Percentiles rank a stretch among this genome's conserved stretches.
phyloP scores from a whole-genome alignment of 2,113 vertebrate species.

The Sylvietta virens region DNA sequence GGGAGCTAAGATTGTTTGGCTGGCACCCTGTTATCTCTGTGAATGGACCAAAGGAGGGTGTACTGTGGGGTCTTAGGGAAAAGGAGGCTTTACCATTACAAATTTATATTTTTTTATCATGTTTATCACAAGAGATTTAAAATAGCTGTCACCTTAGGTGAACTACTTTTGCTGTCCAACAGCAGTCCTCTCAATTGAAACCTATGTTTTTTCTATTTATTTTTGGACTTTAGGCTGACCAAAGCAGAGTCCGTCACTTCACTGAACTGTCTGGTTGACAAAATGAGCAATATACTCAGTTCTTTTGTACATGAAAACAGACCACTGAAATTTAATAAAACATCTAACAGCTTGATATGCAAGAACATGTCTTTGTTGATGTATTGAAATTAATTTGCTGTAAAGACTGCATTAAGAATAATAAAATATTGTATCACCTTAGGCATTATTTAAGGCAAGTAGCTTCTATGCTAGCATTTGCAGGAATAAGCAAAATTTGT shows the following conservation, averaged over 20 bases:
- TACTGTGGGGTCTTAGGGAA: neutral
- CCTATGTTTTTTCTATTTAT: neutral
- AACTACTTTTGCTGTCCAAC: neutral
- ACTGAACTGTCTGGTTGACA: neutral
- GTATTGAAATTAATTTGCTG: neutral
- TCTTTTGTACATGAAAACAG: neutral
- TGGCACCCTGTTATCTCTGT: neutral
- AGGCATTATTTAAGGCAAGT: neutral
- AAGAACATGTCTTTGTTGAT: neutral
- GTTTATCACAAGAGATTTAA: neutral
- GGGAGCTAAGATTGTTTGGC: neutral
- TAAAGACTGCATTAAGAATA: slow-evolving; percentile 13
- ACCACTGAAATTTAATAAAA: neutral
- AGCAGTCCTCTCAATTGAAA: neutral
- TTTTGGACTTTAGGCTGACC: neutral
- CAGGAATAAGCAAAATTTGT: slow-evolving; percentile 13
- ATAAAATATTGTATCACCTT: neutral
- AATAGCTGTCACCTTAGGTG: neutral
- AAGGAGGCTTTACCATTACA: neutral
- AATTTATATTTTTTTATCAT: neutral
- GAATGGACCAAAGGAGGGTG: neutral
- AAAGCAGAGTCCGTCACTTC: neutral
- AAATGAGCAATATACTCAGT: neutral
- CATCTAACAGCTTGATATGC: neutral
- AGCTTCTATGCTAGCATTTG: slow-evolving; percentile 1